A percentile compares a stretch with the other conserved stretches of the same genome.
phyloP scores from a whole-genome alignment of 2,113 vertebrate species.

The Podiceps cristatus region DNA sequence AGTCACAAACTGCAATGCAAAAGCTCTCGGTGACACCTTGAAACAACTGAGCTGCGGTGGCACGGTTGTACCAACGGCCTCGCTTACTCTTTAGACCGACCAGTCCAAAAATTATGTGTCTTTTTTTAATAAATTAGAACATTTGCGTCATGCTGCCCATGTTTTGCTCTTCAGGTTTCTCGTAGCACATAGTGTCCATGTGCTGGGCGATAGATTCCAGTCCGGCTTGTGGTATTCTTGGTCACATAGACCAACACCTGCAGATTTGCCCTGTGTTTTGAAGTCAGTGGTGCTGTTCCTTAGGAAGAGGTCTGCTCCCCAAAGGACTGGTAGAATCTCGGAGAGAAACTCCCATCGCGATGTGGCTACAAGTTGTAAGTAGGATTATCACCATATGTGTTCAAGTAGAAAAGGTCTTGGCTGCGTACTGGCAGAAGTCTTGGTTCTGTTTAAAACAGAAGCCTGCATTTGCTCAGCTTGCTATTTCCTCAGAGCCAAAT shows the following conservation, averaged over 20 bases:
- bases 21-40: background rate
- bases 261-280: background rate
- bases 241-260: background rate
- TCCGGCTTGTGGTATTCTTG: background rate
- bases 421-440: background rate
- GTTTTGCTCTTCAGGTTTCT: background rate
- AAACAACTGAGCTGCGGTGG: background rate
- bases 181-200: background rate
- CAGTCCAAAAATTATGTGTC: background rate
- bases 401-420: background rate
- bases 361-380: background rate
- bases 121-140: background rate
- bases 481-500: background rate
- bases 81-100: background rate
- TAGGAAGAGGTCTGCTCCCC: background rate
- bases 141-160: background rate
- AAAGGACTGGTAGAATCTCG: background rate
- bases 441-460: background rate
- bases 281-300: background rate
- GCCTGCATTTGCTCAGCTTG: background rate
- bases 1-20: background rate
- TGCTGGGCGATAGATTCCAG: background rate
- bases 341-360: background rate
- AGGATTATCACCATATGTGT: background rate
- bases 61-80: background rate